Evolutionary conservation across 1,140 invertebrate species (phyloP).

Genomic region (Bombus fervidus): DNA sequence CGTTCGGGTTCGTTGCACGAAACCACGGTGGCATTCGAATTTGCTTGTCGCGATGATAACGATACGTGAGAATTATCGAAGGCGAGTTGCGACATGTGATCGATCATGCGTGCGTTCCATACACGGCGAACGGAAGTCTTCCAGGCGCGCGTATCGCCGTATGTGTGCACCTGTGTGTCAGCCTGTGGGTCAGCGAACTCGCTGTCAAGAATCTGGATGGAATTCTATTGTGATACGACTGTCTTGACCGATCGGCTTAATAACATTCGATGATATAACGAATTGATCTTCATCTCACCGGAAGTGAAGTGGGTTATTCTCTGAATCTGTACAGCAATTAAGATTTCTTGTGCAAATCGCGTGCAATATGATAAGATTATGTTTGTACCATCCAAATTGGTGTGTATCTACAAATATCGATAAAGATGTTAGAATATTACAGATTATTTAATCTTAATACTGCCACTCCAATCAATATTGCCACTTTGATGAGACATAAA

Average conservation of each 20-base stretch:
- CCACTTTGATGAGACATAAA: neutral
- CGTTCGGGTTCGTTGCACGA: neutral
- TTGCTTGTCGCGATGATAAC: neutral
- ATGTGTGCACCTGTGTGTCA: conserved; percentile 39
- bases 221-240: conserved; percentile 53
- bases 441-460: neutral
- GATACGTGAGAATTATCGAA: conserved; percentile 7
- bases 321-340: neutral
- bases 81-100: conserved; percentile 23
- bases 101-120: conserved; percentile 44
- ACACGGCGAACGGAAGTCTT: conserved; percentile 65
- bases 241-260: neutral
- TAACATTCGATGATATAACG: neutral
- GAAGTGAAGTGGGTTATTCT: neutral
- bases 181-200: conserved; percentile 65
- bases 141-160: conserved; percentile 43
- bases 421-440: no score
- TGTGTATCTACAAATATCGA: neutral
- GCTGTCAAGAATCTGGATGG: conserved; percentile 50
- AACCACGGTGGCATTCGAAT: neutral
- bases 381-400: neutral
- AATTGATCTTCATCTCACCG: neutral
- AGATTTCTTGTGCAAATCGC: neutral
- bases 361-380: neutral
- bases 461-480: neutral